Base-by-base conservation (phyloP, 2,113 vertebrate genomes). In the Solea senegalensis region DNA sequence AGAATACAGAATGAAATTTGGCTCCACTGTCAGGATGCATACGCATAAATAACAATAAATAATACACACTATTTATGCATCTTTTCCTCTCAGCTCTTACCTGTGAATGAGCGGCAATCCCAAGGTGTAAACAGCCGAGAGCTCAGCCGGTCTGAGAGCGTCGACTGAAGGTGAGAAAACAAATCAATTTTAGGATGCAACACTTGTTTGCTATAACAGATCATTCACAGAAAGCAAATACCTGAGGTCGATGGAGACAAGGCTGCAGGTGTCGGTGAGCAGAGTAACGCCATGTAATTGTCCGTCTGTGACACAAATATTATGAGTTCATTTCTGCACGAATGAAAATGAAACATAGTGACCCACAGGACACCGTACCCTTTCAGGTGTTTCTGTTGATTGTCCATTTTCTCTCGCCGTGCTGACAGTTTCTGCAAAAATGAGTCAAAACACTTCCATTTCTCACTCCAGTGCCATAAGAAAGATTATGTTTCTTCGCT, bases 101-200 rank as follows among this genome's bases (percentile, higher is more conserved):
- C 91, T 89, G 56, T 85, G 52, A 52, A 74, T 76, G 0, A 13
- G 14, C 7, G 81, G 85, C 5, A 76, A 26, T 45, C 90, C 90
- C 65, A 93, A 46, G 1, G 65, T 49, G 40, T 88, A 76, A 41
- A 93, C 63, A 39, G 63, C 69, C 2, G 87, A 2, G 9, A 92
- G 44, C 49, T 92, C 88, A 27, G 61, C 78, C 43, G 92, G 90
- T 49, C 50, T 85, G 34, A 93, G 81, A 44, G 81, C 14, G 45
- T 92, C 81, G 83, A 90, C 91, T 92, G 76, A 63, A 53, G 49
- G 26, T 53, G 45, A 76, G 57, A 21, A 59, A 68, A 63, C 11
- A 65, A 55, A 1, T 7, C 16, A 51, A 53, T 15, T 11, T 41
- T 16, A 27, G 14, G 13, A 48, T 16, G 28, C 3, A 69, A 51